phyloP scores from a whole-genome alignment of 2,888 invertebrate species.

The Orchesella flavescens region DNA sequence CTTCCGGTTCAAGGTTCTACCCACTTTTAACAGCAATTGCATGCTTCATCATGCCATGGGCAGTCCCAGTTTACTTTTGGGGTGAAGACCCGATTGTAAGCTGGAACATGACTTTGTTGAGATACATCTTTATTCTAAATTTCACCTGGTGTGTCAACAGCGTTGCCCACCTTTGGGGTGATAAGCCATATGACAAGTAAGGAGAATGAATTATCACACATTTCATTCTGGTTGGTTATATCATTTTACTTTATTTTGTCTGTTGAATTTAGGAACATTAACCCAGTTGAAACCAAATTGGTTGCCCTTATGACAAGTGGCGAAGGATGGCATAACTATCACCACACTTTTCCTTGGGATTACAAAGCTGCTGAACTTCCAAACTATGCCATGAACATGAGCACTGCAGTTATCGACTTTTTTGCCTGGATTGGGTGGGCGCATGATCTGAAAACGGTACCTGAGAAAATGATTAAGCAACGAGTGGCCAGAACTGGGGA shows the following conservation, averaged over 20 bases:
- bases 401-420: constrained; percentile 85
- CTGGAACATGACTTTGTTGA: constrained; percentile 86
- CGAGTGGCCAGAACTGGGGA: constrained; percentile 1
- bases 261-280: background rate
- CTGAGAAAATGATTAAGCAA: constrained; percentile 33
- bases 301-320: background rate
- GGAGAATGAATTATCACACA: too few species aligned
- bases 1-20: too few species aligned
- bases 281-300: background rate
- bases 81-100: constrained; percentile 84
- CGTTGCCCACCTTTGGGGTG: constrained; percentile 91
- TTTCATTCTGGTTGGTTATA: too few species aligned
- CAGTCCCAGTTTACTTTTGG: constrained; percentile 89
- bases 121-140: constrained; percentile 90
- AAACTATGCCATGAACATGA: constrained; percentile 81
- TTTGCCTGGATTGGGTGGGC: constrained; percentile 89
- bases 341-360: constrained; percentile 94
- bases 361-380: constrained; percentile 91
- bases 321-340: constrained; percentile 92
- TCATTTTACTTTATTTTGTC: too few species aligned
- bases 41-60: constrained; percentile 76
- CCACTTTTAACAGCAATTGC: too few species aligned
- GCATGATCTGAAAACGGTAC: constrained; percentile 84
- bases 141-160: constrained; percentile 96
- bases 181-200: constrained; percentile 82